phyloP scores from a whole-genome alignment of 1,140 invertebrate genomes.

The Drosophila elegans region DNA sequence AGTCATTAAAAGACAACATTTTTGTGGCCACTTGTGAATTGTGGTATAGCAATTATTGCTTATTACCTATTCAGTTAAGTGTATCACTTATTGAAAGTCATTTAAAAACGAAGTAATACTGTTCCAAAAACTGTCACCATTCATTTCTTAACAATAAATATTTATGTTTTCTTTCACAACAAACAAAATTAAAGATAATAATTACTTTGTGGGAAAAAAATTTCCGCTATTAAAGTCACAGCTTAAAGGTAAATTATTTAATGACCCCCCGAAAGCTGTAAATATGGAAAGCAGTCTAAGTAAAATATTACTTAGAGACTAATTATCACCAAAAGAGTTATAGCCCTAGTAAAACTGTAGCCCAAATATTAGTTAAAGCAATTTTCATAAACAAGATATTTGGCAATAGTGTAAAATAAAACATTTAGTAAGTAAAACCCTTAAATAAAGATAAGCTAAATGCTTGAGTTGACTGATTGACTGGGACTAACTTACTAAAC shows the following conservation, averaged over 20 bases:
- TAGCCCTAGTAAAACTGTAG: background rate
- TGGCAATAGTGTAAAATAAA: background rate
- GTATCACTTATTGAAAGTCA: background rate
- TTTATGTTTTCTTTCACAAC: background rate
- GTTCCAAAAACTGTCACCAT: too few relatives aligned
- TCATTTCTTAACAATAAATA: background rate
- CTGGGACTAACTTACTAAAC: background rate
- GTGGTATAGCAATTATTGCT: constrained; percentile 1
- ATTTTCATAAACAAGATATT: background rate
- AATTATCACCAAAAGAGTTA: background rate
- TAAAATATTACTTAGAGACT: constrained; percentile 1
- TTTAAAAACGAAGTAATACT: background rate
- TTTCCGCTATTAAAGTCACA: constrained; percentile 12
- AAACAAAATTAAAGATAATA: constrained; percentile 3
- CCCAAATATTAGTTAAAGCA: background rate
- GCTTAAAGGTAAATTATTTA: constrained; percentile 1
- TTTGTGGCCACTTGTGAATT: constrained; percentile 9
- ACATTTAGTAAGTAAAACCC: background rate
- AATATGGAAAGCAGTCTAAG: background rate
- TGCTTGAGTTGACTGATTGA: too few relatives aligned
- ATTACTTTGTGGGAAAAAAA: constrained; percentile 10
- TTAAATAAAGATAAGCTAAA: too few relatives aligned
- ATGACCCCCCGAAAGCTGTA: constrained; percentile 6
- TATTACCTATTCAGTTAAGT: background rate
- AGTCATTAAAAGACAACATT: constrained; percentile 15